These are phyloP conservation scores for Dione juno DNA, from an alignment of 2,888 invertebrate species.

Conservation along the genomic window DNA sequence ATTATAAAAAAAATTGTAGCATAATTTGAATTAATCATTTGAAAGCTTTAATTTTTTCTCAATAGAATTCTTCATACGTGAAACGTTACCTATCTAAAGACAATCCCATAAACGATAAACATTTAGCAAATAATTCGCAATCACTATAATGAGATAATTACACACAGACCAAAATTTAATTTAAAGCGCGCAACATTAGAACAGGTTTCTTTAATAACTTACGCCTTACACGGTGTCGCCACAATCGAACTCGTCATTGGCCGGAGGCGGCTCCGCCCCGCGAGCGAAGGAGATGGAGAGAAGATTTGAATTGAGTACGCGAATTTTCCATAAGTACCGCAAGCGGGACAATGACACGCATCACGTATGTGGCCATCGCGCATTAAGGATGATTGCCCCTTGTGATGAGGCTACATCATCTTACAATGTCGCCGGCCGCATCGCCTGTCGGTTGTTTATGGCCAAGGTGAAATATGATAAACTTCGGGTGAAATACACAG, in stretches of 20 bases:
- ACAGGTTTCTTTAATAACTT: slow-evolving; percentile 84
- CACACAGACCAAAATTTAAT: slow-evolving; percentile 83
- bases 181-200: slow-evolving; percentile 84
- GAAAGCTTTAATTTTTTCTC: background rate
- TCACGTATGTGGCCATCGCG: slow-evolving; percentile 82
- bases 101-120: slow-evolving; percentile 77
- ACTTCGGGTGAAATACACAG: slow-evolving; percentile 75
- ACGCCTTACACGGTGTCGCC: slow-evolving; percentile 83
- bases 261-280: slow-evolving; percentile 81
- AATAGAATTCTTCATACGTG: background rate
- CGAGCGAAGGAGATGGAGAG: slow-evolving; percentile 80
- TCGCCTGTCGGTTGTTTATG: slow-evolving; percentile 73
- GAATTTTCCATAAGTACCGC: slow-evolving; percentile 84
- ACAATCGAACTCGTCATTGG: slow-evolving; percentile 80
- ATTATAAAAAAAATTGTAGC: background rate
- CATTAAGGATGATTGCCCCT: slow-evolving; percentile 83
- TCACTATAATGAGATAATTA: slow-evolving; percentile 84
- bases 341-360: slow-evolving; percentile 83
- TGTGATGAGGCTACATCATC: slow-evolving; percentile 83
- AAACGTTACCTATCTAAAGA: slow-evolving; percentile 56
- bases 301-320: slow-evolving; percentile 84
- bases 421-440: slow-evolving; percentile 79
- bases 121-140: slow-evolving; percentile 82
- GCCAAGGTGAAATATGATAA: slow-evolving; percentile 79
- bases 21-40: background rate